Evolutionary conservation across 2,797 vertebrate genomes (phyloP), one percentile per base, ranked within the genome.

Genomic region (Anguilla anguilla): DNA sequence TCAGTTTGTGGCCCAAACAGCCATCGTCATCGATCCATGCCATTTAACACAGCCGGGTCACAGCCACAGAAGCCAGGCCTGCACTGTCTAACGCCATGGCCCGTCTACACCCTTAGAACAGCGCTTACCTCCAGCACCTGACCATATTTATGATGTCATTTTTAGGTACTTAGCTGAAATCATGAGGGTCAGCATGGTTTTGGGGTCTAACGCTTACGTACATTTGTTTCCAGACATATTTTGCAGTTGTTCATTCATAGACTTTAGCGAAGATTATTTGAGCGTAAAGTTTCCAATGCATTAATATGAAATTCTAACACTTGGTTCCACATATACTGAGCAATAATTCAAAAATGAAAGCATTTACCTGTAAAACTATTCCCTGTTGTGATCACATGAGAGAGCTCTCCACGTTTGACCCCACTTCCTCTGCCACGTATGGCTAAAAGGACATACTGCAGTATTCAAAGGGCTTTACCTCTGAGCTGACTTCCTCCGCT

Each of bases 401-500:
- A 35, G 39, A 77, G 74, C 74, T 43, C 74, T 19, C 15, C 28
- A 35, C 1, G 15, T 13, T 2, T 57, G 57, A 25, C 31, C 39
- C 2, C 6, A 85, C 13, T 43, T 61, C 28, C 59, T 10, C 6
- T 64, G n/a, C 31, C 17, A 46, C 31, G 64, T 0, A n/a, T 0
- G 2, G 59, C 22, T 25, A 2, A 39, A 9, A 39, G 69, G 77
- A 6, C 9, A 1, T 25, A 49, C 43, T 49, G 39, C 61, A 11
- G 31, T 25, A 9, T 59, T 4, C 28, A 35, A 28, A 35, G 59
- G n/a, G 28, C 25, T 46, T 83, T 89, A 93, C 93, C 93, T 91
- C 92, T 3, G 91, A 91, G 89, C 93, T 93, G 89, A 92, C 89
- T 88, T 98, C 97, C 53, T 99, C 98, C 59, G 98, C 98, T 77